These are phyloP conservation scores for Sebastes minor DNA, from an alignment of 2,797 vertebrate genomes.

Conservation along the genomic window DNA sequence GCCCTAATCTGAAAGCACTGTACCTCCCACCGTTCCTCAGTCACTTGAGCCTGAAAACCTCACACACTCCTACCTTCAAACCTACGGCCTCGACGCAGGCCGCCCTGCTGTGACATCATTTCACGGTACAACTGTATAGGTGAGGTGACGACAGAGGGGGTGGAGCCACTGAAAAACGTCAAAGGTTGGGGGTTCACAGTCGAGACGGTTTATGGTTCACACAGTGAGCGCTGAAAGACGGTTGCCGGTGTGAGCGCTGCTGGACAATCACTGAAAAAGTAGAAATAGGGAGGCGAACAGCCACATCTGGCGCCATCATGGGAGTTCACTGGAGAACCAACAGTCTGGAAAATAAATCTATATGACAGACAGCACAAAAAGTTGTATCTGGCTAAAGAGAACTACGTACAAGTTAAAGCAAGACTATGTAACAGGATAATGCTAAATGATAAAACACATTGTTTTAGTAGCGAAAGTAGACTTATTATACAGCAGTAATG, in stretches of 20 bases:
- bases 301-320: slow-evolving; percentile 45
- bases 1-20: slow-evolving; percentile 37
- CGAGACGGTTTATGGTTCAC: background rate
- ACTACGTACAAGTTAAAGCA: slow-evolving; percentile 6
- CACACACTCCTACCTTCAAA: slow-evolving; percentile 77
- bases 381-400: background rate
- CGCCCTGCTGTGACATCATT: slow-evolving; percentile 56
- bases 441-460: too few species aligned
- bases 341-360: slow-evolving; percentile 21
- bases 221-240: background rate
- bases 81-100: slow-evolving; percentile 30
- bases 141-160: background rate
- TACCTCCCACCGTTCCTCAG: slow-evolving; percentile 62
- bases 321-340: slow-evolving; percentile 30
- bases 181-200: background rate
- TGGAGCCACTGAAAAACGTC: slow-evolving; percentile 6
- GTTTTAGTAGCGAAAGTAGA: too few species aligned
- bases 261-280: slow-evolving; percentile 1
- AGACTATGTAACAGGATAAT: background rate
- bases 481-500: too few species aligned
- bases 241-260: background rate
- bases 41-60: slow-evolving; percentile 66
- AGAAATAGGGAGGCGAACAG: background rate
- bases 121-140: slow-evolving; percentile 44
- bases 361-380: background rate